These are phyloP conservation scores for Diachrysia chrysitis DNA, from an alignment of 2,888 invertebrate species.

Conservation along the genomic window DNA sequence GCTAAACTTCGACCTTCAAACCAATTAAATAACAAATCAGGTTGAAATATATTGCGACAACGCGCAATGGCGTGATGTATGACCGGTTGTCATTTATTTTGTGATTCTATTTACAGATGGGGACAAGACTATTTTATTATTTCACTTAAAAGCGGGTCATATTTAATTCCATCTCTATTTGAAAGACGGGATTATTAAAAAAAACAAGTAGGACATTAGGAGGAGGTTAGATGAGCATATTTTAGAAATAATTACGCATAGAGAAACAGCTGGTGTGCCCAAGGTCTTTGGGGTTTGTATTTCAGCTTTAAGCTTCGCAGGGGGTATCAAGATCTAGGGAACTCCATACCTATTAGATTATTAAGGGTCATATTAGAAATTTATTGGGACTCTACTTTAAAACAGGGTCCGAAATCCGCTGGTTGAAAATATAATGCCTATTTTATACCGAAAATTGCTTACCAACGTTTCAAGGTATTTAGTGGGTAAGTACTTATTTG, in stretches of 20 bases:
- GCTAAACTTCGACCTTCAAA: constrained; percentile 1
- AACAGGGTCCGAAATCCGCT: neutral
- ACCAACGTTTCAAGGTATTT: neutral
- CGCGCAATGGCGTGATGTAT: neutral
- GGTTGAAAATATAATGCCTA: neutral
- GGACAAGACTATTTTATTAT: neutral
- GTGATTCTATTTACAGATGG: neutral
- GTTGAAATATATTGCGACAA: constrained; percentile 1
- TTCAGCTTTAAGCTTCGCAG: neutral
- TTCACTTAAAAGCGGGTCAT: neutral
- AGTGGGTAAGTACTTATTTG: neutral
- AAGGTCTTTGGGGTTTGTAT: neutral
- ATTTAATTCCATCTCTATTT: too few species aligned
- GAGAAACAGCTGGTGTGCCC: constrained; percentile 1
- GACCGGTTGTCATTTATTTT: neutral
- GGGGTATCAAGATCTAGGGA: neutral
- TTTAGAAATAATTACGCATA: neutral
- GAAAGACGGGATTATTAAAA: neutral
- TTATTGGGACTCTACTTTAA: neutral
- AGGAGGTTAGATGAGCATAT: neutral
- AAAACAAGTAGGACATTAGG: neutral
- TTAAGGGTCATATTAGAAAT: neutral
- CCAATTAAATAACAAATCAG: constrained; percentile 4
- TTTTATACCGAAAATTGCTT: neutral
- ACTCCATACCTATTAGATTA: neutral